Evolutionary conservation across 2,888 invertebrate genomes (phyloP).

Genomic region (Erannis defoliaria): DNA sequence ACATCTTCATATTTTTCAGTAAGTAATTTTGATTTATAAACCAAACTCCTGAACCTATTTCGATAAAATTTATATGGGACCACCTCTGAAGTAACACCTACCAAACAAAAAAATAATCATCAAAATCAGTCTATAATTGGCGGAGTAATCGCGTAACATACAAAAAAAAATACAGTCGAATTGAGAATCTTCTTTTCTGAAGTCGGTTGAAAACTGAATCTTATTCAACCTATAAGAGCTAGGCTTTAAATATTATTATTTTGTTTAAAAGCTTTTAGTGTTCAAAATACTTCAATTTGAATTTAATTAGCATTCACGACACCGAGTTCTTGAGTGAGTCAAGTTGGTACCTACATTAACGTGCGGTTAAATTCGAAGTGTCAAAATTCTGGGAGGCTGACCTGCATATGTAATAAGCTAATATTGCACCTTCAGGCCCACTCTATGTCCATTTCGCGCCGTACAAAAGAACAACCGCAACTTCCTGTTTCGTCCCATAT

Average conservation of each 20-base stretch:
- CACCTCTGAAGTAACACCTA: no score
- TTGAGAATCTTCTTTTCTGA: no score
- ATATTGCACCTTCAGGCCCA: slow-evolving; percentile 18
- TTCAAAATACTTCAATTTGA: background rate
- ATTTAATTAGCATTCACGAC: slow-evolving; percentile 6
- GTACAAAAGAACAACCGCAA: slow-evolving; percentile 19
- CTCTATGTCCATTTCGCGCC: slow-evolving; percentile 10
- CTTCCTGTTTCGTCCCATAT: slow-evolving; percentile 23
- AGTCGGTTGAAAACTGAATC: no score
- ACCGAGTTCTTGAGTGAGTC: background rate
- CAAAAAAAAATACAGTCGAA: no score
- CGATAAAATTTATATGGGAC: no score
- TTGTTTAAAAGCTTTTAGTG: background rate
- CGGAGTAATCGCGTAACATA: no score
- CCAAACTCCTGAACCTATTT: no score
- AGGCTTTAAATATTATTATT: background rate
- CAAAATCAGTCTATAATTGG: no score
- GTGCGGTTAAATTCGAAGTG: slow-evolving; percentile 10
- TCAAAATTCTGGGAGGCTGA: slow-evolving; percentile 15
- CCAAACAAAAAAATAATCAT: no score
- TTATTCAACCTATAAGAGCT: background rate
- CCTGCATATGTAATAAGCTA: slow-evolving; percentile 11
- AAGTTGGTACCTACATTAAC: slow-evolving; percentile 4
- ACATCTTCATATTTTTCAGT: no score
- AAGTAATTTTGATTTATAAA: no score